Conservation (phyloP, 2,888 invertebrate genomes). For the Marronus borbonicus region DNA sequence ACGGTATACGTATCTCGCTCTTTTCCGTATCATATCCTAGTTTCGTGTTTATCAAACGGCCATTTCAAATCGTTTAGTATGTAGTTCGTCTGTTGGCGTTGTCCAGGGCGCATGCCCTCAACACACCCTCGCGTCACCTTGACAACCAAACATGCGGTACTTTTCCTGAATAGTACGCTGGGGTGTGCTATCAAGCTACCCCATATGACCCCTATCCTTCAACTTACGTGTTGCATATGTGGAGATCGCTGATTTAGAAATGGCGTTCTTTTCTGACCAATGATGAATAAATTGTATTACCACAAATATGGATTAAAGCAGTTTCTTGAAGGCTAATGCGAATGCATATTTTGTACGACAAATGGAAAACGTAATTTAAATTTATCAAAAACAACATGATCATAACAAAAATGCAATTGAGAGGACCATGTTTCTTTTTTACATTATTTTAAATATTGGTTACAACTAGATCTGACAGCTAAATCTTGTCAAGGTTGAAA, state of each 20-base stretch:
- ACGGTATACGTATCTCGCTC: neutral
- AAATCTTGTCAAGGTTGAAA: too few relatives aligned
- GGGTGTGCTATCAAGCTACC: slow-evolving; percentile 57
- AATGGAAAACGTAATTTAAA: too few relatives aligned
- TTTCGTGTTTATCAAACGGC: slow-evolving; percentile 55
- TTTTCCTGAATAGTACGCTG: slow-evolving; percentile 53
- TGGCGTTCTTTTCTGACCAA: slow-evolving; percentile 47
- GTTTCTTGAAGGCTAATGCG: too few relatives aligned
- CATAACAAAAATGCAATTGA: too few relatives aligned
- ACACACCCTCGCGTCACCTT: slow-evolving; percentile 61
- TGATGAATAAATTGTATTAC: too few relatives aligned
- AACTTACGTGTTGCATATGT: slow-evolving; percentile 52
- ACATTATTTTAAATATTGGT: too few relatives aligned
- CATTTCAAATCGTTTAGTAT: slow-evolving; percentile 57
- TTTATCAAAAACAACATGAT: too few relatives aligned
- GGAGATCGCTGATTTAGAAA: slow-evolving; percentile 55
- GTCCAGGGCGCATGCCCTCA: slow-evolving; percentile 56
- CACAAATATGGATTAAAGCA: too few relatives aligned
- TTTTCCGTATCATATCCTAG: neutral
- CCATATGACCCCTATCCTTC: slow-evolving; percentile 58
- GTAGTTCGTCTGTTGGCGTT: slow-evolving; percentile 56
- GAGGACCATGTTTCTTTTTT: too few relatives aligned
- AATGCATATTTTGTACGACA: too few relatives aligned
- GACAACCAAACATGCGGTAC: slow-evolving; percentile 60
- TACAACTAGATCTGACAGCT: too few relatives aligned